Conservation (phyloP, 53 echinoderm and acorn worm species). For the Paracentrotus lividus region DNA sequence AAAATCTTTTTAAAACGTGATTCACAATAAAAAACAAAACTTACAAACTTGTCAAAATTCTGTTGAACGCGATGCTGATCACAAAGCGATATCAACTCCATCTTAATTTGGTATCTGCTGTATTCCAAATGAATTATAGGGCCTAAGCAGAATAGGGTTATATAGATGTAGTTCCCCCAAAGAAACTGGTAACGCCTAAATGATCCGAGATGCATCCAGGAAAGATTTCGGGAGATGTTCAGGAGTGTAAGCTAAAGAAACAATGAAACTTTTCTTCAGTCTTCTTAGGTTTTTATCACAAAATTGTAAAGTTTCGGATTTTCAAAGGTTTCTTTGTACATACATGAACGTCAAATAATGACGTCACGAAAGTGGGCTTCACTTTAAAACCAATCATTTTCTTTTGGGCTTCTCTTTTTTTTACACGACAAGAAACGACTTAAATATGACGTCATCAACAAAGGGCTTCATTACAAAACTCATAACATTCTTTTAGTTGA, state of each 20-base stretch:
- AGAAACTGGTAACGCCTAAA: no score
- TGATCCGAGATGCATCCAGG: neutral
- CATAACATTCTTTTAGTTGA: neutral
- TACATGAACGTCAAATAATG: neutral
- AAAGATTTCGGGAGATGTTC: neutral
- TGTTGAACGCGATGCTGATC: neutral
- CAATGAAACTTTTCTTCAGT: neutral
- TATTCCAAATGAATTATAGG: no score
- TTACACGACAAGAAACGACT: neutral
- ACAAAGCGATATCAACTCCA: no score
- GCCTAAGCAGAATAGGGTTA: neutral
- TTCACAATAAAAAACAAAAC: no score
- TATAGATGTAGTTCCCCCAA: neutral
- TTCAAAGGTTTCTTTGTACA: slow-evolving; percentile 7
- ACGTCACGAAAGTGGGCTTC: slow-evolving; percentile 2
- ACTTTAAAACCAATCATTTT: neutral
- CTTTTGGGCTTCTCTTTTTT: neutral
- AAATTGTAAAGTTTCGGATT: neutral
- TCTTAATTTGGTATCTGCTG: no score
- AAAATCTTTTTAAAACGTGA: no score
- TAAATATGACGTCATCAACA: neutral
- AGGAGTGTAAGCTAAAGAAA: neutral
- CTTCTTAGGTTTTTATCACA: neutral
- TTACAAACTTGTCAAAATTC: neutral
- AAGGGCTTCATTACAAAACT: neutral